Conservation (phyloP, 2,888 invertebrate species). For the Cataglyphis rosenhaueri region DNA sequence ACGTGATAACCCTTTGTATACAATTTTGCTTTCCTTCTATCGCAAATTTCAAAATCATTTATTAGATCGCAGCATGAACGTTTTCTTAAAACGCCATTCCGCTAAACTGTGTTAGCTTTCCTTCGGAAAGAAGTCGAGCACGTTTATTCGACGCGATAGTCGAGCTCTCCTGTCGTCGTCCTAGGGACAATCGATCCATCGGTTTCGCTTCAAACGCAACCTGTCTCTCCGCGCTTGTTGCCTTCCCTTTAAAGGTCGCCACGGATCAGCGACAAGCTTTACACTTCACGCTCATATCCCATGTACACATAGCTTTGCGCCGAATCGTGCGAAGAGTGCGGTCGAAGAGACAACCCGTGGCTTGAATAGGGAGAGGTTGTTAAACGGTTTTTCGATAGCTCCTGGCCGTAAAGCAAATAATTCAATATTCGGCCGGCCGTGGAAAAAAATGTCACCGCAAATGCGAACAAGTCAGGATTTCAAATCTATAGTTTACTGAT, state of each 20-base stretch:
- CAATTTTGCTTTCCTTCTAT: background rate
- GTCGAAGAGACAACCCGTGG: constrained; percentile 51
- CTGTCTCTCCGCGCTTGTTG: constrained; percentile 43
- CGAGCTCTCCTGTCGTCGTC: constrained; percentile 48
- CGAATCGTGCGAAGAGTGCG: constrained; percentile 58
- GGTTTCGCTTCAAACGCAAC: constrained; percentile 52
- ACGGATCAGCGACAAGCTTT: constrained; percentile 66
- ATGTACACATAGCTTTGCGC: constrained; percentile 53
- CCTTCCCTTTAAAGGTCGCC: constrained; percentile 68
- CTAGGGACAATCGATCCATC: constrained; percentile 60
- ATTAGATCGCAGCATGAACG: background rate
- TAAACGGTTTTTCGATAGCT: constrained; percentile 66
- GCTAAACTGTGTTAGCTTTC: background rate
- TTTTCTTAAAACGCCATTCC: constrained; percentile 6
- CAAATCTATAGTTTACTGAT: constrained; percentile 29
- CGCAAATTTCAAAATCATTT: background rate
- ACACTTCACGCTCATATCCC: constrained; percentile 56
- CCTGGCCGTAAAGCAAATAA: constrained; percentile 66
- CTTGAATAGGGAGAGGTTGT: constrained; percentile 45
- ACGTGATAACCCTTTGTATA: background rate
- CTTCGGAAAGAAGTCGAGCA: background rate
- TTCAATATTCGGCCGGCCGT: constrained; percentile 62
- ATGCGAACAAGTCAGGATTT: constrained; percentile 45
- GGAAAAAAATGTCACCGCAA: constrained; percentile 62
- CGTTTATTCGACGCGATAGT: constrained; percentile 10